phyloP scores from a whole-genome alignment of 2,797 vertebrate species.

The Holocentrus rufus region DNA sequence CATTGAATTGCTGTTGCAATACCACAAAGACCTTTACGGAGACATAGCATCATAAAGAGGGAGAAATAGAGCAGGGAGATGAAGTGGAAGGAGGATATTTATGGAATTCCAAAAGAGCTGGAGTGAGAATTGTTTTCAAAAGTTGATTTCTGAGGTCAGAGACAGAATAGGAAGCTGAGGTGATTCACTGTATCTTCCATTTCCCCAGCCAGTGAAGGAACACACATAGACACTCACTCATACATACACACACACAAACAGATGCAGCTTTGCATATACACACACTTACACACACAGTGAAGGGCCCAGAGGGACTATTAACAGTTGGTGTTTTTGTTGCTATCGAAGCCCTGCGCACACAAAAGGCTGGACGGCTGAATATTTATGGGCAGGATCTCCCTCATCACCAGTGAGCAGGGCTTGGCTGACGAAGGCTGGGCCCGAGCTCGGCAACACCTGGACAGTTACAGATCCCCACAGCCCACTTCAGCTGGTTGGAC shows the following conservation, averaged over 20 bases:
- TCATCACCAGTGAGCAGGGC: conserved; percentile 53
- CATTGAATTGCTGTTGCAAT: conserved; percentile 61
- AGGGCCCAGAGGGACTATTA: conserved; percentile 55
- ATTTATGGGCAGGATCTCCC: conserved; percentile 69
- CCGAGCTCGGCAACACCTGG: conserved; percentile 73
- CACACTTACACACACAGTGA: conserved; percentile 25
- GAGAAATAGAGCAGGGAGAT: conserved; percentile 32
- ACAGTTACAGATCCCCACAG: conserved; percentile 79
- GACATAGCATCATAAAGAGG: conserved; percentile 51
- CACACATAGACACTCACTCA: conserved; percentile 30
- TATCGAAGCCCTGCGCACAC: conserved; percentile 52
- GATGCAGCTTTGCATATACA: conserved; percentile 9
- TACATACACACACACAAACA: not conserved
- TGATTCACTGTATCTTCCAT: conserved; percentile 57
- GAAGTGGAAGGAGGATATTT: conserved; percentile 57
- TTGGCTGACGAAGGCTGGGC: conserved; percentile 56
- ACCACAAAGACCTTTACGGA: conserved; percentile 45
- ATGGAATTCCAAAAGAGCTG: conserved; percentile 60
- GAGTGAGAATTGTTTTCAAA: conserved; percentile 50
- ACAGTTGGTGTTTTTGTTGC: conserved; percentile 67
- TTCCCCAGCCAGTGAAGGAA: conserved; percentile 42
- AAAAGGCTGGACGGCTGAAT: conserved; percentile 56
- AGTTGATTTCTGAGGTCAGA: conserved; percentile 42
- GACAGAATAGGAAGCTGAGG: conserved; percentile 28
- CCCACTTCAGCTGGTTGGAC: conserved; percentile 67